These are phyloP conservation scores for Orchestes rusci DNA, from an alignment of 2,888 invertebrate species.

Conservation along the genomic window DNA sequence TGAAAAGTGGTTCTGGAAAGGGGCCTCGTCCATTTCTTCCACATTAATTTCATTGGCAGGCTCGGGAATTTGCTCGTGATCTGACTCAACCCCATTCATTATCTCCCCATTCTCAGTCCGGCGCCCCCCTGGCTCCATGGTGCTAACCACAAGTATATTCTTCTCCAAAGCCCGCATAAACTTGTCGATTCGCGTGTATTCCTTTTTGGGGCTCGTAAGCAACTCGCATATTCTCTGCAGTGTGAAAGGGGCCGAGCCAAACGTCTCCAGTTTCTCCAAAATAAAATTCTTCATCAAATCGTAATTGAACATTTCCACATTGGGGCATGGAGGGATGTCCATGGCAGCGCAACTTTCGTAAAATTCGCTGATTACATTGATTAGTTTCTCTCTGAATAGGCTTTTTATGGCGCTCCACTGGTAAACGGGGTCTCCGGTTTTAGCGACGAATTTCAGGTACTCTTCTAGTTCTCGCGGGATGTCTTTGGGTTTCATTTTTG, in stretches of 20 bases:
- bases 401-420: constrained; percentile 85
- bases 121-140: constrained; percentile 60
- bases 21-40: constrained; percentile 51
- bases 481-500: constrained; percentile 66
- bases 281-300: constrained; percentile 80
- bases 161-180: constrained; percentile 96
- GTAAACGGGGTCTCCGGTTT: constrained; percentile 89
- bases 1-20: constrained; percentile 26
- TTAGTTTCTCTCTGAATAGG: constrained; percentile 80
- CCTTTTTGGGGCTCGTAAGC: constrained; percentile 81
- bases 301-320: constrained; percentile 85
- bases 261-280: constrained; percentile 73
- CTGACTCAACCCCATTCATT: constrained; percentile 55
- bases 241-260: constrained; percentile 89
- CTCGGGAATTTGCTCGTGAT: constrained; percentile 45
- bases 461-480: constrained; percentile 86
- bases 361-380: constrained; percentile 81
- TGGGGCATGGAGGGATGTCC: constrained; percentile 81
- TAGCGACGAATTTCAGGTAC: constrained; percentile 82
- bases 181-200: constrained; percentile 93
- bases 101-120: constrained; percentile 63
- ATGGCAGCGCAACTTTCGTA: constrained; percentile 71
- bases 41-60: constrained; percentile 51
- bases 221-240: constrained; percentile 94
- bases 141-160: constrained; percentile 81